Base-by-base conservation (phyloP, 2,888 invertebrate species). In the Abscondita cerata region DNA sequence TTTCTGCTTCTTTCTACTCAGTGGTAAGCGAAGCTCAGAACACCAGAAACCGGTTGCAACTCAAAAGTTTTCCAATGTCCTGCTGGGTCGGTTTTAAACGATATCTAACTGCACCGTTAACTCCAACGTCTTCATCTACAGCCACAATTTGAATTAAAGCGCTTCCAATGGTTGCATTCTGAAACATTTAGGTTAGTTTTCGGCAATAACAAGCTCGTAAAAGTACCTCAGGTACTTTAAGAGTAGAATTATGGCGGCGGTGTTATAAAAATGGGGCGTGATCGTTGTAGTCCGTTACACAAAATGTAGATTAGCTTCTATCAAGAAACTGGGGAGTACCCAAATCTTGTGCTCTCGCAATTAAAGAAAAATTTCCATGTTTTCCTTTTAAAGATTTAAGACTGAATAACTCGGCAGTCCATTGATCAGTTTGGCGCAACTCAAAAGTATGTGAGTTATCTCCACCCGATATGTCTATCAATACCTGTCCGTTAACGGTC, bases 31-130 rank as follows among this genome's bases (percentile, higher is more conserved):
- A 8, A 95, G 85, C 16, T 89, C 86, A 64, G 83, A 11, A 89
- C 84, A 0, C 96, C 97, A 6, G 88, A 89, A 18, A 87, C 86
- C 4, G 90, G 86, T 77, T 96, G 90, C 64, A 97, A 87, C 56
- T 86, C 82, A 81, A 97, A 97, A 19, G 90, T 86, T 69, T 90
- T 87, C 87, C 91, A 93, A 71, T 93, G 91, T 1, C 91, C 92
- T 63, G 87, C 86, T 12, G 91, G 86, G 81, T 95, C 93, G n/a
- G 88, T 70, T 91, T 87, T 48, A 95, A 80, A 6, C 92, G 85
- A 81, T 94, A 97, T 15, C 91, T 85, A 5, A 97, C 91, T n/a
- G 92, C 89, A 0, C 95, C 96, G 81, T 97, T 97, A 11, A 87
- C 84, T 0, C 96, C 97, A 48, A 91, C 88, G 76, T 97, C 97